phyloP scores from a whole-genome alignment of 2,113 vertebrate genomes.

The Python bivittatus region DNA sequence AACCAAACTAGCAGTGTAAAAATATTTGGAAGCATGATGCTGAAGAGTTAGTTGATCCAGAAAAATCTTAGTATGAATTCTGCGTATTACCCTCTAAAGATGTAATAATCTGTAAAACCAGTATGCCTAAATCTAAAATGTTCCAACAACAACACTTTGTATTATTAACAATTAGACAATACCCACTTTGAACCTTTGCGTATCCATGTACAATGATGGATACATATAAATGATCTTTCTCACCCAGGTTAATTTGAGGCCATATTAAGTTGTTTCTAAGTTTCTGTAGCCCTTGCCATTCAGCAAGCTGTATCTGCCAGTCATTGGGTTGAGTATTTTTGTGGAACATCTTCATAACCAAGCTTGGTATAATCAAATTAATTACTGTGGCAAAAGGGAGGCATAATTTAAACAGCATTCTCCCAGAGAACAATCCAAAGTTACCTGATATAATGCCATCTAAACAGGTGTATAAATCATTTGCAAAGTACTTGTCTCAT shows the following conservation, averaged over 20 bases:
- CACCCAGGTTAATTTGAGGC: not conserved
- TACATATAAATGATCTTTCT: not conserved
- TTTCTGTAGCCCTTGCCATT: not conserved
- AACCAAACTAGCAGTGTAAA: not conserved
- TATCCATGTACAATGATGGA: not conserved
- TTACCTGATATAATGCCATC: not conserved
- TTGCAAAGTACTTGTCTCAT: slow-evolving; percentile 43
- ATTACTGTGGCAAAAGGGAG: slow-evolving; percentile 42
- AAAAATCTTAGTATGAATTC: not conserved
- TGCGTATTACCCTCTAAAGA: not conserved
- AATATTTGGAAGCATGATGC: not conserved
- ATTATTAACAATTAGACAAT: not conserved
- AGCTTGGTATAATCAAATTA: slow-evolving; percentile 56
- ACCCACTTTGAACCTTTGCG: not conserved
- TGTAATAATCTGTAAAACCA: not conserved
- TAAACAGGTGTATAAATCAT: slow-evolving; percentile 33
- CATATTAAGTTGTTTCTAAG: not conserved
- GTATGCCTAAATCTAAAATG: not conserved
- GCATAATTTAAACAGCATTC: slow-evolving; percentile 53
- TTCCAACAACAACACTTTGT: not conserved
- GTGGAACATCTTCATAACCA: slow-evolving; percentile 47
- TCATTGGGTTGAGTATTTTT: not conserved
- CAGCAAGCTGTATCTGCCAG: not conserved
- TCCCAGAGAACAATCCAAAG: not conserved
- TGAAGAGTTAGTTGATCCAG: not conserved